These are phyloP conservation scores for Baryphthengus martii DNA, from an alignment of 2,113 vertebrate genomes.

Conservation along the genomic window DNA sequence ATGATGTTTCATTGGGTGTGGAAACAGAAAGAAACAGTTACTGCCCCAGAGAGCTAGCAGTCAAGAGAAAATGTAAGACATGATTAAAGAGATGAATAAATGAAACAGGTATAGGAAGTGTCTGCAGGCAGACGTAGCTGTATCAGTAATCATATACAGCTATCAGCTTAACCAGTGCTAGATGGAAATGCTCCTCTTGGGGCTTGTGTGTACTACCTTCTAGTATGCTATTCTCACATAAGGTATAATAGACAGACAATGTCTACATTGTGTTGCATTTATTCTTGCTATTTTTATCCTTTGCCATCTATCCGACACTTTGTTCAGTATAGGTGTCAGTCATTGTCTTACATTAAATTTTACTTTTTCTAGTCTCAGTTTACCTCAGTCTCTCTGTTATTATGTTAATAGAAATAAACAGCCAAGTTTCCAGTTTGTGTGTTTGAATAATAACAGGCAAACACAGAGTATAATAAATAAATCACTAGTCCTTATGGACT, in stretches of 20 bases:
- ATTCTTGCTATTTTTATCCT: conserved; percentile 8
- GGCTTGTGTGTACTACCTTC: background rate
- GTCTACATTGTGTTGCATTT: conserved; percentile 1
- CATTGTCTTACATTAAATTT: background rate
- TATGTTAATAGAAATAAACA: conserved; percentile 3
- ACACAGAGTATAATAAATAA: conserved; percentile 9
- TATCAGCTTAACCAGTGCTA: background rate
- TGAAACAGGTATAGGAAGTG: background rate
- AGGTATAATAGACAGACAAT: background rate
- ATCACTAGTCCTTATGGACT: background rate
- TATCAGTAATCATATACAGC: background rate
- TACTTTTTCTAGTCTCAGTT: background rate
- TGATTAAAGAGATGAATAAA: background rate
- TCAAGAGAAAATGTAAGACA: background rate
- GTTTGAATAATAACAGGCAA: conserved; percentile 12
- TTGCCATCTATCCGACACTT: background rate
- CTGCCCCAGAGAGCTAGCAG: background rate
- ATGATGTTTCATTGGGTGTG: background rate
- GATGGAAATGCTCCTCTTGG: background rate
- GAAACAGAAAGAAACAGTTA: background rate
- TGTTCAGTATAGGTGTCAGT: background rate
- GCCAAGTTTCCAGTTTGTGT: background rate
- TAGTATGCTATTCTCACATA: background rate
- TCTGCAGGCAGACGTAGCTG: background rate
- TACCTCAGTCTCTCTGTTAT: background rate